A percentile compares a stretch with the other conserved stretches of the same genome.
phyloP scores from a whole-genome alignment of 2,113 vertebrate species.

The Taxidea taxus region DNA sequence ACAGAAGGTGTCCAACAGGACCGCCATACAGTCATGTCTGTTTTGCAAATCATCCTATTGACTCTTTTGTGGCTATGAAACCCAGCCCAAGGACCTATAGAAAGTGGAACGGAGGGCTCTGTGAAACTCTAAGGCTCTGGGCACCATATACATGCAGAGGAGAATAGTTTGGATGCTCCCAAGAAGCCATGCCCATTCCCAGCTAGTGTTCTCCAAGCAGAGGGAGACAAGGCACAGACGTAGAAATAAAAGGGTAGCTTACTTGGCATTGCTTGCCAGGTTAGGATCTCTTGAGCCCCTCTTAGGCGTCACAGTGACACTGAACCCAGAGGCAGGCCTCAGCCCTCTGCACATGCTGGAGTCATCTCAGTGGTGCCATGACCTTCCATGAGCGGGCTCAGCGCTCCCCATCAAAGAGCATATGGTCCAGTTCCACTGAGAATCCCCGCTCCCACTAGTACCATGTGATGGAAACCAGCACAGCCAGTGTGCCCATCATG shows the following conservation, averaged over 20 bases:
- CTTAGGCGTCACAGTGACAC: neutral
- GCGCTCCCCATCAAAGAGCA: neutral
- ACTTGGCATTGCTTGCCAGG: neutral
- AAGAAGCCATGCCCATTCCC: neutral
- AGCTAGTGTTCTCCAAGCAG: neutral
- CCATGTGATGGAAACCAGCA: neutral
- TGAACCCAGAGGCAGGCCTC: neutral
- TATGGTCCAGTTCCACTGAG: neutral
- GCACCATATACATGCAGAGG: neutral
- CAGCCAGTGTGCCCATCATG: neutral
- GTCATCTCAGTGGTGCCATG: neutral
- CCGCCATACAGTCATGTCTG: no score
- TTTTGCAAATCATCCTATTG: neutral
- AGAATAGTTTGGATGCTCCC: neutral
- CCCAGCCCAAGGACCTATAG: neutral
- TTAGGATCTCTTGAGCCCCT: neutral
- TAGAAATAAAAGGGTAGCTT: neutral
- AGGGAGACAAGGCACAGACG: neutral
- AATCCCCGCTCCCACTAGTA: neutral
- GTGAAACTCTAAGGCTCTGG: neutral
- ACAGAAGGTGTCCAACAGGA: neutral
- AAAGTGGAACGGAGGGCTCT: neutral
- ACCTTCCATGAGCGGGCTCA: neutral
- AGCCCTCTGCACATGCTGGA: neutral
- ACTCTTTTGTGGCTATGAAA: neutral